A percentile compares a stretch with the other conserved stretches of the same genome.
phyloP scores from a whole-genome alignment of 2,797 vertebrate genomes.

The Crocodylus rhombifer region DNA sequence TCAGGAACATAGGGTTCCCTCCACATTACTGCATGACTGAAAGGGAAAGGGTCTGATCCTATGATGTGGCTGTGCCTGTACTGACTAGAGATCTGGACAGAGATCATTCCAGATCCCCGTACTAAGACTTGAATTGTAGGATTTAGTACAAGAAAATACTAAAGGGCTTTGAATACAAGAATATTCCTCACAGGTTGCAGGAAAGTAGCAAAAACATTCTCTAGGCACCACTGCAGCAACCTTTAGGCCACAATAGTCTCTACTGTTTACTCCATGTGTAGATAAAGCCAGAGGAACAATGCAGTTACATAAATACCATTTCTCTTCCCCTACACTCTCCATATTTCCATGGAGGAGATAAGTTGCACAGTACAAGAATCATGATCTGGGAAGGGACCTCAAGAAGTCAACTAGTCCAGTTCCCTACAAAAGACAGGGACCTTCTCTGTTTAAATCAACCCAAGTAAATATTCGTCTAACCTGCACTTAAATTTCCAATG shows the following conservation, averaged over 20 bases:
- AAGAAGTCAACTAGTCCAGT: too few relatives aligned
- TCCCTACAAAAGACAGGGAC: background rate
- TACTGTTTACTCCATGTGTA: background rate
- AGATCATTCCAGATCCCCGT: background rate
- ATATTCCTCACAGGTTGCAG: background rate
- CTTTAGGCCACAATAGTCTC: background rate
- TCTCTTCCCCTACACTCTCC: too few relatives aligned
- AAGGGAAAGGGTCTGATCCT: background rate
- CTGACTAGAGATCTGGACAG: background rate
- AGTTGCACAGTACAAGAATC: background rate
- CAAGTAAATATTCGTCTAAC: background rate
- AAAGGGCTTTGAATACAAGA: too few relatives aligned
- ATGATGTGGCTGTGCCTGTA: background rate
- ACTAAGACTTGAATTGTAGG: background rate
- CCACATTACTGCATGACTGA: background rate
- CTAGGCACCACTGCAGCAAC: background rate
- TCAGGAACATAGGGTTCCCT: background rate
- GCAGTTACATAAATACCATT: too few relatives aligned
- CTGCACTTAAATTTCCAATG: fast-evolving
- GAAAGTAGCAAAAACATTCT: background rate
- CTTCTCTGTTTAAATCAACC: background rate
- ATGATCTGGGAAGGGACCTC: too few relatives aligned
- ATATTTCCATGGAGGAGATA: background rate
- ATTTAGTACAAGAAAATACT: background rate
- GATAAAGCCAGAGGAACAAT: background rate